Conservation (phyloP, 2,888 invertebrate species). For the Neoascia interrupta region DNA sequence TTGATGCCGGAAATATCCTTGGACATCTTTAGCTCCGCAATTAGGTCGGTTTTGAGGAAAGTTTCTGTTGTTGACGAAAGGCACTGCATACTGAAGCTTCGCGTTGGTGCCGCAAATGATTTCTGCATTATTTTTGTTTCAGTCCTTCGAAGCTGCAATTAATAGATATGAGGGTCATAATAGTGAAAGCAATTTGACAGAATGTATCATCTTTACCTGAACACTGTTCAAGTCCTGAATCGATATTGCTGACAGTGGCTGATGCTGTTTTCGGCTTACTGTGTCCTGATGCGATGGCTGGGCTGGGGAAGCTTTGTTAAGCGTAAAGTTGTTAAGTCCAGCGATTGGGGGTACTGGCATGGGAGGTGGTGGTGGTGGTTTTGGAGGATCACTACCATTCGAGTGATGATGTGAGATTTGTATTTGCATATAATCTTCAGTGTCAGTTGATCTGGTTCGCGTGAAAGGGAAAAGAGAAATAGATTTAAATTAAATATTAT, state of each 20-base stretch:
- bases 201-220: slow-evolving; percentile 79
- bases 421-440: slow-evolving; percentile 82
- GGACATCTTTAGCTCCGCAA: slow-evolving; percentile 94
- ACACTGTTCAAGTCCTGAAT: slow-evolving; percentile 93
- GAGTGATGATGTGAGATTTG: slow-evolving; percentile 80
- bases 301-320: slow-evolving; percentile 74
- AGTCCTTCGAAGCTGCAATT: slow-evolving; percentile 84
- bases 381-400: slow-evolving; percentile 76
- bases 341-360: slow-evolving; percentile 80
- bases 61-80: slow-evolving; percentile 84
- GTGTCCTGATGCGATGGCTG: slow-evolving; percentile 78
- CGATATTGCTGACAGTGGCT: slow-evolving; percentile 92
- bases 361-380: slow-evolving; percentile 81
- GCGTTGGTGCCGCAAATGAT: slow-evolving; percentile 90
- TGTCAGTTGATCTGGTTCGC: slow-evolving; percentile 77
- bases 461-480: background rate
- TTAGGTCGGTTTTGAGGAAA: slow-evolving; percentile 91
- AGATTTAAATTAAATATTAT: no score
- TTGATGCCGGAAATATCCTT: slow-evolving; percentile 96
- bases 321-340: slow-evolving; percentile 70
- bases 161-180: background rate
- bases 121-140: slow-evolving; percentile 87
- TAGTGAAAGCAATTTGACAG: no score
- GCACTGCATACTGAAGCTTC: slow-evolving; percentile 89
- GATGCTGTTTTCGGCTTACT: slow-evolving; percentile 82